Evolutionary conservation across 2,888 invertebrate genomes (phyloP), one percentile per base, ranked within the genome.

Genomic region (Brachyopa scutellaris): DNA sequence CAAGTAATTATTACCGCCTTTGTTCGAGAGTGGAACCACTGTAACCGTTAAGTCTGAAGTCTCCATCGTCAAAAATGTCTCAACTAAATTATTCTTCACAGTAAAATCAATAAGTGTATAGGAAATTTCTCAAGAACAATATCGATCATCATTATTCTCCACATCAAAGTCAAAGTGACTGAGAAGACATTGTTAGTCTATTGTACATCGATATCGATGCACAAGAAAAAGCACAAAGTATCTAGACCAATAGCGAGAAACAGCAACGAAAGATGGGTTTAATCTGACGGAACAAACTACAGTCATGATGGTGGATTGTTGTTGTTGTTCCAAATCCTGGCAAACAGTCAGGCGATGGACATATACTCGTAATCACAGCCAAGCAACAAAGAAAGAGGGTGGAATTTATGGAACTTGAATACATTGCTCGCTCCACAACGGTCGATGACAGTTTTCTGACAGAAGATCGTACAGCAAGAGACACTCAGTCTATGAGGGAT

Each of bases 391-490:
- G 73, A n/a, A 59, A 59, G 79, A 42, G 79, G 74, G 79, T 79
- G 74, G 79, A 79, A 79, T 79, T 66, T 74, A 79, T 79, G 79
- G 79, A 78, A 78, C 77, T 72, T 51, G 72, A 78, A 67, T 76
- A 64, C 47, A 38, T 55, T 33, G 66, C 29, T 38, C n/a, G n/a
- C n/a, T n/a, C n/a, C n/a, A n/a, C 57, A 61, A 73, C 66, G 66
- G 57, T 67, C 73, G 59, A 66, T 73, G 66, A 64, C 73, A 66
- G 66, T 61, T 77, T 72, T 77, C 57, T 77, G 70, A 67, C 59
- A 66, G 45, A 73, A 79, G 53, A 67, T 57, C 49, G 57, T 55
- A 66, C 53, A 67, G 59, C 66, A 59, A 72, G 78, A 73, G 79
- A 79, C 79, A 79, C 73, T 67, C 53, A 79, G 79, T 79, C 79